Base-by-base conservation (phyloP, 2,888 invertebrate genomes). In the Melipona bicolor region DNA sequence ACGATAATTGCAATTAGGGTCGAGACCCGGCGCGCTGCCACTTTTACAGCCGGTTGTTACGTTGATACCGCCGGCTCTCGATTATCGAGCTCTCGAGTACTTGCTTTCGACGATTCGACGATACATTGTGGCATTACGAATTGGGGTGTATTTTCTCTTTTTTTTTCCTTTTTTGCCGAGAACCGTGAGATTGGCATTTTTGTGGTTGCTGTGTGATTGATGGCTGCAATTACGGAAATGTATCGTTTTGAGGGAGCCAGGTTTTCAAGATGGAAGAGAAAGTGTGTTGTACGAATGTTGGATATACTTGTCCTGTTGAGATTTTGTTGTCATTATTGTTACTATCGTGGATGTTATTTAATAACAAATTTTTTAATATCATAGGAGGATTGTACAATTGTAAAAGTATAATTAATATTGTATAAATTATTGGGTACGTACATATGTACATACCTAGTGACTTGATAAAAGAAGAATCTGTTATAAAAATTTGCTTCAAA, bases 1-100 rank as follows among this genome's bases (percentile, higher is more conserved):
- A 71, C 50, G 43, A 50, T 75, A 79, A 82, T 79, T 64, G 36
- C 62, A 68, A 78, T 52, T 76, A 54, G 71, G 65, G 32, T 81
- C 52, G 61, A 43, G 43, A n/a, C 17, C 59, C 19, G n/a, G 6
- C 21, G 27, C 6, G n/a, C 61, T 50, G 74, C 49, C 36, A 75
- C 49, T 78, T 71, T 72, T 71, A 27, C 27, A 27, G 15, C 62
- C 11, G 11, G 21, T 32, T 50, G 43, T 6, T 65, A 27, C 43
- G 24, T 49, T 61, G 52, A 52, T 54, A 49, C 3, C 43, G 9
- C 43, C 43, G 1, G 17, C 19, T 19, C 52, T 19, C 70, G 54
- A 43, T 73, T 78, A 78, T 59, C 50, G 36, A 36, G 19, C 50
- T 52, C 24, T n/a, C 52, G 13, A 52, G 50, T 36, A 43, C 50